Evolutionary conservation across 2,888 invertebrate species (phyloP).

Genomic region (Eupithecia exiguata): DNA sequence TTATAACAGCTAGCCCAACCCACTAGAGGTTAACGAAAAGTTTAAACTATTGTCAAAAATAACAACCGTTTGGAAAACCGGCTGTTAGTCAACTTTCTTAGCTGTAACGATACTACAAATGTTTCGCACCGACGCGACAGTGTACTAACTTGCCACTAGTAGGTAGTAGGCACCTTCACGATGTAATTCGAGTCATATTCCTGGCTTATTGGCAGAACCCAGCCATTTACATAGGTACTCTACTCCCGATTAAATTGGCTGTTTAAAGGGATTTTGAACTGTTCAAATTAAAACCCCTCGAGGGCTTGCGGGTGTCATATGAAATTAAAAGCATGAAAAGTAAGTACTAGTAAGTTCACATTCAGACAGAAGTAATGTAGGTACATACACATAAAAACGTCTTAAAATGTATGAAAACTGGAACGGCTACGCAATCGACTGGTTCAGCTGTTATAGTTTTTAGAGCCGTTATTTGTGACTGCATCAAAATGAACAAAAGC

Average conservation of each 20-base stretch:
- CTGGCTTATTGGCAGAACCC: constrained; percentile 6
- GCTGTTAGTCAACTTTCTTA: not conserved
- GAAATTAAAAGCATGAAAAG: not conserved
- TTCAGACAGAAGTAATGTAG: not conserved
- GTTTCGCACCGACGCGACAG: not conserved
- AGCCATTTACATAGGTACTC: constrained; percentile 6
- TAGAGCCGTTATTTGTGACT: constrained; percentile 21
- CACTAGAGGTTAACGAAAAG: too few relatives aligned
- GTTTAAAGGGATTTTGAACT: constrained; percentile 8
- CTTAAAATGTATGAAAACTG: constrained; percentile 6
- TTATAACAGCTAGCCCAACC: too few relatives aligned
- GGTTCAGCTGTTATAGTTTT: constrained; percentile 12
- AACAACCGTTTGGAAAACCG: too few relatives aligned
- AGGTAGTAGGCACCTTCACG: not conserved
- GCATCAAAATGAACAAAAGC: constrained; percentile 19
- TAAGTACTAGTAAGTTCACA: not conserved
- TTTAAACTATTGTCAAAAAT: too few relatives aligned
- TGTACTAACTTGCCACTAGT: not conserved
- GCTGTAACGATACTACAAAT: not conserved
- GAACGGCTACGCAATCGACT: constrained; percentile 10
- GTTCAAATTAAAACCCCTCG: not conserved
- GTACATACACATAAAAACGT: not conserved
- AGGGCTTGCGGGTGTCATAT: not conserved
- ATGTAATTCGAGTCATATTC: not conserved
- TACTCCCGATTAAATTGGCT: constrained; percentile 3